These are phyloP conservation scores for Eilema sororculum DNA, from an alignment of 2,888 invertebrate species.

Conservation along the genomic window DNA sequence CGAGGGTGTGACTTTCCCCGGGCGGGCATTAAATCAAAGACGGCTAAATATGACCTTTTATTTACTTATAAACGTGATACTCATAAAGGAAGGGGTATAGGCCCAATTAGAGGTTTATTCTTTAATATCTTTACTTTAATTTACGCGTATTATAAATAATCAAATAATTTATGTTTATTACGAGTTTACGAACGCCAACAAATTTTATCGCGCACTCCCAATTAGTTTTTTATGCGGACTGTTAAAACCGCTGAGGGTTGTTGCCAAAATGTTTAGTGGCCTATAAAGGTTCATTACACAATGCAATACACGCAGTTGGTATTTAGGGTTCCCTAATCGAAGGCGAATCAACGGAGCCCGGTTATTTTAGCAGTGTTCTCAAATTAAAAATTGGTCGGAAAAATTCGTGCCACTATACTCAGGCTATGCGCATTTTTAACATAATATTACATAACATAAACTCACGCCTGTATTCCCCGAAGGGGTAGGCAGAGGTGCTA, in stretches of 20 bases:
- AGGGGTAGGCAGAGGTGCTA: too few relatives aligned
- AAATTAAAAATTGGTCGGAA: too few relatives aligned
- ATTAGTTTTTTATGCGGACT: conserved; percentile 64
- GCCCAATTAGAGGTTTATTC: conserved; percentile 35
- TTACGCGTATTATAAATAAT: conserved; percentile 49
- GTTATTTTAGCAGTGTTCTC: too few relatives aligned
- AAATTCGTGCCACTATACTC: too few relatives aligned
- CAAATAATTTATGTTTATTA: conserved; percentile 60
- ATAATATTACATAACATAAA: too few relatives aligned
- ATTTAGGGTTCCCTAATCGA: neutral
- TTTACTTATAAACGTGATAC: conserved; percentile 6
- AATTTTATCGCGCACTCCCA: conserved; percentile 56
- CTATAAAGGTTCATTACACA: neutral
- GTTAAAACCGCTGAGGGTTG: conserved; percentile 39
- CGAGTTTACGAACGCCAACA: conserved; percentile 56
- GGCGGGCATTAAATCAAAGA: neutral
- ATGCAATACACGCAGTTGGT: neutral
- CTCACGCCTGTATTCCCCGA: too few relatives aligned
- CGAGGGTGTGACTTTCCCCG: neutral
- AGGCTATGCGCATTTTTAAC: too few relatives aligned
- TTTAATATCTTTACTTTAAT: conserved; percentile 43
- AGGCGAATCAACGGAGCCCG: neutral
- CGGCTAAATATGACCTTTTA: neutral
- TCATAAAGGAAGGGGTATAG: conserved; percentile 29
- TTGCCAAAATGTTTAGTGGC: conserved; percentile 25